Conservation (phyloP, 2,113 vertebrate species). For the Chaetodon auriga region DNA sequence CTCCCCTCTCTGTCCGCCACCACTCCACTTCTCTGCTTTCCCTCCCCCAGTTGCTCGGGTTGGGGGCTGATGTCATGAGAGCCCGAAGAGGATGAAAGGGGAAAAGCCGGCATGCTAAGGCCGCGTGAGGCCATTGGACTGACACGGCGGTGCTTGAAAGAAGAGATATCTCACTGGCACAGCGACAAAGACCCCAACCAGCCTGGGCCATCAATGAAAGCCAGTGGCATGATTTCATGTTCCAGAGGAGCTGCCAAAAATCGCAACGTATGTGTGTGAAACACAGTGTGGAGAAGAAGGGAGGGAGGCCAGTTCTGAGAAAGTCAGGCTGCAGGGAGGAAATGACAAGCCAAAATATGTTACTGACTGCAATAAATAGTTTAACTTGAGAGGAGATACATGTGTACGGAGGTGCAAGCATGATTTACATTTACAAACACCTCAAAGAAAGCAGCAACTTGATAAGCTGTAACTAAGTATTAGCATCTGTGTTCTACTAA, state of each 20-base stretch:
- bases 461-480: constrained; percentile 1
- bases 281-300: constrained; percentile 18
- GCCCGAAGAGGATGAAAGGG: constrained; percentile 58
- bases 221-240: constrained; percentile 75
- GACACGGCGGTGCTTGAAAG: constrained; percentile 59
- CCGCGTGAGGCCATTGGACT: constrained; percentile 49
- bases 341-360: constrained; percentile 58
- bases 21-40: constrained; percentile 10
- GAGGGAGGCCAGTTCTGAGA: constrained; percentile 44
- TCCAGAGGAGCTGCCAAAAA: constrained; percentile 74
- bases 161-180: constrained; percentile 70
- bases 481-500: background rate
- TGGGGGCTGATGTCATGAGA: constrained; percentile 75
- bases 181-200: constrained; percentile 60
- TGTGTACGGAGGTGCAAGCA: constrained; percentile 36
- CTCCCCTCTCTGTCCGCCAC: constrained; percentile 1
- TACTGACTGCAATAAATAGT: constrained; percentile 60
- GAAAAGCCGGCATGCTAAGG: constrained; percentile 43
- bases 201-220: constrained; percentile 49
- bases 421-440: constrained; percentile 59
- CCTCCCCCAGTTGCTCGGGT: constrained; percentile 18
- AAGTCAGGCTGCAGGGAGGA: constrained; percentile 49
- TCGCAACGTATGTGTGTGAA: constrained; percentile 52
- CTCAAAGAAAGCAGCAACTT: constrained; percentile 21
- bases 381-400: constrained; percentile 41